Base-by-base conservation (phyloP, 2,888 invertebrate genomes). In the Beris morrisii region DNA sequence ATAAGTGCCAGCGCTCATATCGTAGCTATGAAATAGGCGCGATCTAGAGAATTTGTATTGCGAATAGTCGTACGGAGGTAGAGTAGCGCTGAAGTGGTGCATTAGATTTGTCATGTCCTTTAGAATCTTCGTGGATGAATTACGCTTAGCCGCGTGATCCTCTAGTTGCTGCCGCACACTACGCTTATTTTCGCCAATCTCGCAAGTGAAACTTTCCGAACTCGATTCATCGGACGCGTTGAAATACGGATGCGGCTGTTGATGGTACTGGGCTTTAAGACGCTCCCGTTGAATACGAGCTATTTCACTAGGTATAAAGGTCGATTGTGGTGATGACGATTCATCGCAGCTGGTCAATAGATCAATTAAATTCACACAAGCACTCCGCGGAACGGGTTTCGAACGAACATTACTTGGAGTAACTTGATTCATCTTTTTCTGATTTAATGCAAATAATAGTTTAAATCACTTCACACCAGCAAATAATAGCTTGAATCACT, bases 1-100 rank as follows among this genome's bases (percentile, higher is more conserved):
- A 57, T 70, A 70, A 5, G 38, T 46, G 11, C 70, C 70, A 11
- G 67, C 57, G n/a, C 57, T 56, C 67, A 69, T 67, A 48, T 65
- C 57, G 6, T 66, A 61, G 9, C 66, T 54, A 12, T 66, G 55
- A 32, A 13, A 54, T 2, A 32, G 32, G 4, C 31, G 12, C 12
- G 31, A 11, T 30, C 6, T 4, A 2, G 12, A 22, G 53, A 12
- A 5, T 22, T 28, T 7, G 5, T 22, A 59, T 30, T 50, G 30
- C 4, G 22, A 11, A 13, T 31, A 59, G 13, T 59, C 15, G 38
- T 32, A 59, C 9, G 59, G 59, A 4, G 59, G 48, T n/a, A 59
- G 13, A 12, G 32, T 13, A 4, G 31, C 6, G 32, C 31, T 50
- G 38, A 59, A 59, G 4, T 22, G 56, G 6, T 22, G 7, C 30